Base-by-base conservation (phyloP, 2,888 invertebrate species). In the Polyommatus icarus region DNA sequence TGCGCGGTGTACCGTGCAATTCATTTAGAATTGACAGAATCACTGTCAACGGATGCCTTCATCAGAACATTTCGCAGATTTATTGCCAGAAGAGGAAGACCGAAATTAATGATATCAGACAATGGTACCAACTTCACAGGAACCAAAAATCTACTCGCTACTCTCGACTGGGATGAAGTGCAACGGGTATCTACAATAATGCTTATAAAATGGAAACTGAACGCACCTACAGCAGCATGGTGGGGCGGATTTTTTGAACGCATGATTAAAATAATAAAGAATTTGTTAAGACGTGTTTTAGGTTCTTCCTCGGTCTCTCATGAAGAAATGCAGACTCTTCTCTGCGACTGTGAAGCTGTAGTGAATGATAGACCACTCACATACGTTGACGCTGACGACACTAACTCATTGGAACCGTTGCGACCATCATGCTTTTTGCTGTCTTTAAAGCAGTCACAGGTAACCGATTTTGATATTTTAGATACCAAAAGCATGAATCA, bases 191-290 rank as follows among this genome's bases (percentile, higher is more conserved):
- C 67, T 15, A 67, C 67, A 12, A 67, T 67, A 20, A 24, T 12
- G 24, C 20, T 24, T 12, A 67, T 67, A 24, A 24, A 20, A 24
- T 67, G 67, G 67, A 24, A 67, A 24, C 24, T 67, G 67, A 67
- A 67, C 67, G 67, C 67, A 8, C 67, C 67, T 24, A 24, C 67
- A 5, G 67, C 67, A 12, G 67, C 67, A 12, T 67, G 67, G 67
- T 67, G 67, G 67, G 67, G 67, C 20, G 67, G 10, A 40, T 40
- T 40, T 40, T 40, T 40, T 40, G 40, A 40, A 40, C 40, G 40
- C 40, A 40, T 40, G 67, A 67, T 67, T 12, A 20, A 24, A 29
- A 67, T 67, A 12, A 24, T 67, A 29, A 67, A 67, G 24, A 24
- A 67, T 67, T 24, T 67, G 15, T 20, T 67, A 67, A 29, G 29